These are phyloP conservation scores for Dromius quadrimaculatus DNA, from an alignment of 2,888 invertebrate species.

Conservation along the genomic window DNA sequence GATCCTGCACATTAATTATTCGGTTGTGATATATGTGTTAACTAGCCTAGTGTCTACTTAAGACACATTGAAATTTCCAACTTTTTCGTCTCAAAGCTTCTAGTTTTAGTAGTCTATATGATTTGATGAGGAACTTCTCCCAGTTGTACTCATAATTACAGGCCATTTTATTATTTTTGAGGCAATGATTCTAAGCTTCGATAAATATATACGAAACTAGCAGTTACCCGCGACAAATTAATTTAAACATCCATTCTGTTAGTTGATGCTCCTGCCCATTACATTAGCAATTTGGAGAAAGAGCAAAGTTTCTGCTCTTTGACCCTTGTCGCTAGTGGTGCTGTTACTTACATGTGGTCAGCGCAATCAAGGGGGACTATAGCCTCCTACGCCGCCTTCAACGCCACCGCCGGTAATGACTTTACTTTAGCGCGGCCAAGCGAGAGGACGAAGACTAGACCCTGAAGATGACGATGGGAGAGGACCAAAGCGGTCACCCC, in stretches of 20 bases:
- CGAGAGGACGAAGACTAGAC: slow-evolving; percentile 35
- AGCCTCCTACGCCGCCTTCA: slow-evolving; percentile 11
- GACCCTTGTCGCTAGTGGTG: slow-evolving; percentile 51
- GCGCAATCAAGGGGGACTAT: slow-evolving; percentile 55
- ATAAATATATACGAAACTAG: too few species aligned
- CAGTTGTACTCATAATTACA: too few species aligned
- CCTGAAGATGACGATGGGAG: slow-evolving; percentile 26
- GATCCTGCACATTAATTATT: too few species aligned
- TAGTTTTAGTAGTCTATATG: too few species aligned
- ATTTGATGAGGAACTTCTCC: too few species aligned
- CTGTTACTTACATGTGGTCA: slow-evolving; percentile 58
- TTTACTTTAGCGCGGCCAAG: slow-evolving; percentile 46
- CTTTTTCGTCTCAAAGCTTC: too few species aligned
- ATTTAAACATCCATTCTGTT: slow-evolving; percentile 2
- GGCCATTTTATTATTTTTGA: too few species aligned
- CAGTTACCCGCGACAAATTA: slow-evolving; percentile 10
- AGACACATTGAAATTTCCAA: too few species aligned
- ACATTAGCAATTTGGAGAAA: slow-evolving; percentile 31
- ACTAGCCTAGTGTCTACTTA: too few species aligned
- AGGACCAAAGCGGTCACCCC: slow-evolving; percentile 24
- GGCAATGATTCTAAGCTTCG: too few species aligned
- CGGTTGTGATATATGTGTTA: too few species aligned
- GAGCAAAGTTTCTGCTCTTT: slow-evolving; percentile 42
- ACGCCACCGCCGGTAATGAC: slow-evolving; percentile 42
- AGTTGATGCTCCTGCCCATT: neutral